phyloP scores from a whole-genome alignment of 2,797 vertebrate genomes.

The Macropodus opercularis region DNA sequence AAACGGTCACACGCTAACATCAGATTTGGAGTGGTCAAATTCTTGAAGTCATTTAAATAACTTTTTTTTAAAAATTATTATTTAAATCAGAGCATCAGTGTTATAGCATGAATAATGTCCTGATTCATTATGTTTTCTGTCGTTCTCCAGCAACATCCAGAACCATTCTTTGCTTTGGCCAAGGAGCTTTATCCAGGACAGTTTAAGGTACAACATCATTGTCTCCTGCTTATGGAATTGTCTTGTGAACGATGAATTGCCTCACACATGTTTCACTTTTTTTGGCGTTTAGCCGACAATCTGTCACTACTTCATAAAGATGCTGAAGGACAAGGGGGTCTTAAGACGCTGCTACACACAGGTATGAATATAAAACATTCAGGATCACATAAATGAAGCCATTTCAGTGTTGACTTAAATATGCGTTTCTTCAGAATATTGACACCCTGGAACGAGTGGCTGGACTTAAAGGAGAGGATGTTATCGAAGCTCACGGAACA shows the following conservation, averaged over 20 bases:
- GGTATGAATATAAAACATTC: slow-evolving; percentile 64
- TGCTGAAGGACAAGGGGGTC: slow-evolving; percentile 89
- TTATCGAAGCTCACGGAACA: slow-evolving; percentile 92
- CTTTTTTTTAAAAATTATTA: not conserved
- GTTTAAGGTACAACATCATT: slow-evolving; percentile 85
- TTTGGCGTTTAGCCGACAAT: slow-evolving; percentile 83
- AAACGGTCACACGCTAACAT: not conserved
- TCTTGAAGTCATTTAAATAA: not conserved
- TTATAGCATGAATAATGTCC: not conserved
- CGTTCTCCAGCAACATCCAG: slow-evolving; percentile 86
- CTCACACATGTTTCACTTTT: not conserved
- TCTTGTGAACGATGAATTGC: not conserved
- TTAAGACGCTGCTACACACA: slow-evolving; percentile 91
- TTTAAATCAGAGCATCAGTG: not conserved
- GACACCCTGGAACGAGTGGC: slow-evolving; percentile 92
- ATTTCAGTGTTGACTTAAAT: not conserved
- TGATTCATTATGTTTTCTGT: not conserved
- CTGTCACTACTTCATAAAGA: slow-evolving; percentile 92
- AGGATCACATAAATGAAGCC: not conserved
- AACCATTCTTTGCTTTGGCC: slow-evolving; percentile 92
- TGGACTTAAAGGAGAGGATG: slow-evolving; percentile 83
- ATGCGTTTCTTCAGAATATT: slow-evolving; percentile 83
- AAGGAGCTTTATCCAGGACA: slow-evolving; percentile 93
- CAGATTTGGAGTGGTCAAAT: not conserved
- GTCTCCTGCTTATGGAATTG: not conserved